Base-by-base conservation (phyloP, 2,797 vertebrate genomes). In the Poecilia wingei region DNA sequence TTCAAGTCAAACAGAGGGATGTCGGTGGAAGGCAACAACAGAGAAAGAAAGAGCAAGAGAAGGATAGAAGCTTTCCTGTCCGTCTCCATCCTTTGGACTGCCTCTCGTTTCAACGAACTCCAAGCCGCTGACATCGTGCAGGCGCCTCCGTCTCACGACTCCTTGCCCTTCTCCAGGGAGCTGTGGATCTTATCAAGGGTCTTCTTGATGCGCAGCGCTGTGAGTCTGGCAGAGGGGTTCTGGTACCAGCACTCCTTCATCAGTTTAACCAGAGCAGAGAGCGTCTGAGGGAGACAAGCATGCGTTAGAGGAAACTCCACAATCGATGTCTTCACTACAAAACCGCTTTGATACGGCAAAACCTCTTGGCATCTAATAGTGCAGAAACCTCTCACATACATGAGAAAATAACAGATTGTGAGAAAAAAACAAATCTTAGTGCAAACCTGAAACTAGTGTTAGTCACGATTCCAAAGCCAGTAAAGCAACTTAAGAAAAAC, bases 161-260 rank as follows among this genome's bases (percentile, higher is more conserved):
- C 93, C 88, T 96, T 97, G 82, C 94, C 94, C 76, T 96, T 96
- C 86, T 97, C 96, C 90, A 96, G 86, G 70, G 95, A 95, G 91
- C 95, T 95, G 93, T 96, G 93, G 82, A 97, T 97, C 94, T 97
- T 97, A 84, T 96, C 96, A 76, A 97, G 90, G 79, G 96, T 97
- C 91, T 97, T 97, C 94, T 96, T 97, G 86, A 96, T 96, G 86
- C 96, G 96, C 85, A 97, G 93, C 0, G 96, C 96, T 0, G 96
- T 96, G 33, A 97, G 95, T 57, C 96, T 87, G 53, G 96, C 96
- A 0, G 96, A 96, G 0, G 96, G 96, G 91, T 97, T 96, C 92
- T 97, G 96, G 93, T 96, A 97, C 96, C 96, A 97, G 70, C 96
- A 97, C 91, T 97, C 96, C 86, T 96, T 96, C 96, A 97, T 97